Percentiles rank a stretch among this genome's conserved stretches.
phyloP scores from a whole-genome alignment of 2,888 invertebrate genomes.

The Chydorus sphaericus region DNA sequence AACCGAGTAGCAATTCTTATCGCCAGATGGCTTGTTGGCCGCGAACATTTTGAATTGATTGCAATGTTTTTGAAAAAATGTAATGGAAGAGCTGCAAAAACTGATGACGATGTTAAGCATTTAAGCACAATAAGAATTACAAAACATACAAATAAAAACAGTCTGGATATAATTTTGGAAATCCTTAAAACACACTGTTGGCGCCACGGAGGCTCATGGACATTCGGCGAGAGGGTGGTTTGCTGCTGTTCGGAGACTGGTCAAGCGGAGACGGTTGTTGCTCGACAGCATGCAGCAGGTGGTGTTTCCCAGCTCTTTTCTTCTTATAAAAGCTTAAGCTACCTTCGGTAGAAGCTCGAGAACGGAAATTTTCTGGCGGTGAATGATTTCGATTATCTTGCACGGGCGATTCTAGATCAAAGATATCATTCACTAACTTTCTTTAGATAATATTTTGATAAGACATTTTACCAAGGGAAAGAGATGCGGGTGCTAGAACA shows the following conservation, averaged over 20 bases:
- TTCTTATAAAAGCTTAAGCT: constrained; percentile 17
- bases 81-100: too few species aligned
- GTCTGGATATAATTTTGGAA: too few species aligned
- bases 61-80: too few species aligned
- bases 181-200: constrained; percentile 26
- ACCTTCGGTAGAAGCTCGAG: constrained; percentile 60
- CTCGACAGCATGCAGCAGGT: neutral
- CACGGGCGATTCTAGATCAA: neutral
- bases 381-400: neutral
- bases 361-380: constrained; percentile 38
- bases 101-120: too few species aligned
- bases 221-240: constrained; percentile 46
- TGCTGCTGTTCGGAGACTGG: constrained; percentile 29
- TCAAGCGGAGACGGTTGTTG: neutral
- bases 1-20: too few species aligned
- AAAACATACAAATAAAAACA: neutral
- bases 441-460: neutral
- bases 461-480: neutral
- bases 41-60: too few species aligned
- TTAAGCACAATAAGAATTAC: too few species aligned
- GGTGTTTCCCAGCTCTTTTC: too few species aligned
- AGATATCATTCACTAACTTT: neutral
- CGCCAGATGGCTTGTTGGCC: too few species aligned
- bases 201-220: constrained; percentile 60
- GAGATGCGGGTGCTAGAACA: neutral